phyloP scores from a whole-genome alignment of 92 coral and sea anemone species.

The Pocillopora meandrina region DNA sequence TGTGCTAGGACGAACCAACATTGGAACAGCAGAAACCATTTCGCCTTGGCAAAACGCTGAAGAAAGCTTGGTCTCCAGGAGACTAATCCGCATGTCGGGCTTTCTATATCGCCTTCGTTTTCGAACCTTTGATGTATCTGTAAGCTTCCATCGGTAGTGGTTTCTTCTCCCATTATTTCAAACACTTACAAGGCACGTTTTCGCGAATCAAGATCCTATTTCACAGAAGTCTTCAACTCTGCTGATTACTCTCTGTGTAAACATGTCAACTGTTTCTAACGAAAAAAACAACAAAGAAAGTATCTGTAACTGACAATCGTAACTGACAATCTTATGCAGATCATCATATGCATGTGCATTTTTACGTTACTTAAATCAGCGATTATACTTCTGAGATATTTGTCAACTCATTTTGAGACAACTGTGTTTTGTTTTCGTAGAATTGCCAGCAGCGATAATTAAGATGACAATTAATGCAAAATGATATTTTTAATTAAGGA shows the following conservation, averaged over 20 bases:
- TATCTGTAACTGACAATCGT: constrained; percentile 9
- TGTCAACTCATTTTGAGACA: too few species aligned
- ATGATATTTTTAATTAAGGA: not conserved
- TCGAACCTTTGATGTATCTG: not conserved
- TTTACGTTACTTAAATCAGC: too few species aligned
- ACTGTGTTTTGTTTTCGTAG: not conserved
- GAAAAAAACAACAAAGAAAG: constrained; percentile 6
- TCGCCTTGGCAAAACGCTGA: constrained; percentile 76
- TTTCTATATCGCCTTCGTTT: not conserved
- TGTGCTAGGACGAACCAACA: constrained; percentile 89
- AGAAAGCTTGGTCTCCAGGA: constrained; percentile 63
- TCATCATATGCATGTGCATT: not conserved
- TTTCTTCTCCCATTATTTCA: constrained; percentile 20
- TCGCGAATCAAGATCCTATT: not conserved
- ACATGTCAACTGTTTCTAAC: constrained; percentile 23
- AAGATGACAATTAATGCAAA: not conserved
- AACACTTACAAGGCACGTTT: too few species aligned
- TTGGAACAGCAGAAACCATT: constrained; percentile 90
- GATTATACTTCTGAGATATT: too few species aligned
- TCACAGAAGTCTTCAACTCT: not conserved
- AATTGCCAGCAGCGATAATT: not conserved
- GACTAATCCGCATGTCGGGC: constrained; percentile 64
- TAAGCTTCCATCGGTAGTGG: not conserved
- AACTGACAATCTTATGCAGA: not conserved
- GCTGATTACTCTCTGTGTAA: not conserved